phyloP scores from a whole-genome alignment of 2,888 invertebrate genomes.

The Pollenia griseotomentosa region DNA sequence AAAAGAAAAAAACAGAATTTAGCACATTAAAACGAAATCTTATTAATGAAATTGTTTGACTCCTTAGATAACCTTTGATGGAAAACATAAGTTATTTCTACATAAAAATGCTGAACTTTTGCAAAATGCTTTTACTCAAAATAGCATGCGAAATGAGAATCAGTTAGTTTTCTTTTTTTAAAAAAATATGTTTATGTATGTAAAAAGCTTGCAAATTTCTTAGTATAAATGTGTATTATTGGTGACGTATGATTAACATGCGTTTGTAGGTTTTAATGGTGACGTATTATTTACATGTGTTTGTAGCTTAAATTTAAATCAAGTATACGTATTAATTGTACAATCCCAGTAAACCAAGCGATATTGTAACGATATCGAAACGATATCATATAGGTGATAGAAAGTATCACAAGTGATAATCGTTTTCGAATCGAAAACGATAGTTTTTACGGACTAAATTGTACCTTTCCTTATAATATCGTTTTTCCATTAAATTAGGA shows the following conservation, averaged over 20 bases:
- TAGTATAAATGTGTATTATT: too few relatives aligned
- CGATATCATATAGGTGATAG: too few relatives aligned
- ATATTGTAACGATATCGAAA: too few relatives aligned
- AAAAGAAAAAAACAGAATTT: not conserved
- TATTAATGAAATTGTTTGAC: too few relatives aligned
- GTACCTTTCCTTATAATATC: too few relatives aligned
- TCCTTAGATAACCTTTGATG: too few relatives aligned
- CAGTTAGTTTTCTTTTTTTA: not conserved
- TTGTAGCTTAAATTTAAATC: not conserved
- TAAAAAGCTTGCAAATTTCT: not conserved
- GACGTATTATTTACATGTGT: not conserved
- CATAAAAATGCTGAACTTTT: slow-evolving; percentile 11
- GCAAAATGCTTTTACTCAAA: not conserved
- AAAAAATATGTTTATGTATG: not conserved
- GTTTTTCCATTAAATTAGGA: too few relatives aligned
- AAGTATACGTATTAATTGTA: not conserved
- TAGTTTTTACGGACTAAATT: too few relatives aligned
- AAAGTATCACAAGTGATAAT: too few relatives aligned
- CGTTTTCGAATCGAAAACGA: too few relatives aligned
- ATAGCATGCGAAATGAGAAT: not conserved
- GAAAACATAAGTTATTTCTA: not conserved
- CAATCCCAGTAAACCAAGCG: too few relatives aligned
- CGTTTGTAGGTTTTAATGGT: not conserved
- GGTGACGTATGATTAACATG: not conserved
- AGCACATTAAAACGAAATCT: too few relatives aligned